Conservation (phyloP, 2,888 invertebrate genomes). For the Molanna angustata region DNA sequence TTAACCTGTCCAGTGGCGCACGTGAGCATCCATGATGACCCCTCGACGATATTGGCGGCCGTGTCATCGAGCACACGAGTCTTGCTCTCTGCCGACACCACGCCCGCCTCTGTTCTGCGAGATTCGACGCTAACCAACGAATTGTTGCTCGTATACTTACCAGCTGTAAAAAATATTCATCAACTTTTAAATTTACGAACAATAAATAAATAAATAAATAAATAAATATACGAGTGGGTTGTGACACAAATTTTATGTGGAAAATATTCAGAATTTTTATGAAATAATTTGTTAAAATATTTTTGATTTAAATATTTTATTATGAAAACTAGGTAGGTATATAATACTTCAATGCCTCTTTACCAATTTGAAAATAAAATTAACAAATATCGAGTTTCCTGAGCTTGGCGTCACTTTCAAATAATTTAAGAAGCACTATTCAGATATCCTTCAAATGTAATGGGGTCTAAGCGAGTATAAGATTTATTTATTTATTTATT, state of each 20-base stretch:
- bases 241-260: too few relatives aligned
- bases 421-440: too few relatives aligned
- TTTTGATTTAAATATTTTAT: neutral
- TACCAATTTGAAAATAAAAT: neutral
- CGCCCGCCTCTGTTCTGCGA: neutral
- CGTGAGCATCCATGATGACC: slow-evolving; percentile 25
- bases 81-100: neutral
- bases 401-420: too few relatives aligned
- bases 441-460: too few relatives aligned
- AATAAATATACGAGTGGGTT: too few relatives aligned
- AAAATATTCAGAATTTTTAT: too few relatives aligned
- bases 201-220: neutral
- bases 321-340: neutral
- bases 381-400: too few relatives aligned
- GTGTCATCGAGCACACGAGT: slow-evolving; percentile 6
- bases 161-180: too few relatives aligned
- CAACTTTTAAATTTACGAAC: too few relatives aligned
- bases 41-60: slow-evolving; percentile 19
- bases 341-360: neutral
- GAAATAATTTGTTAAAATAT: too few relatives aligned
- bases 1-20: slow-evolving; percentile 21
- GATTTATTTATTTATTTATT: too few relatives aligned
- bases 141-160: slow-evolving; percentile 25
- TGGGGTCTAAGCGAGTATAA: too few relatives aligned
- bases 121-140: slow-evolving; percentile 28